Conservation (phyloP, 64 coral and sea anemone species). For the Astreopora myriophthalma region DNA sequence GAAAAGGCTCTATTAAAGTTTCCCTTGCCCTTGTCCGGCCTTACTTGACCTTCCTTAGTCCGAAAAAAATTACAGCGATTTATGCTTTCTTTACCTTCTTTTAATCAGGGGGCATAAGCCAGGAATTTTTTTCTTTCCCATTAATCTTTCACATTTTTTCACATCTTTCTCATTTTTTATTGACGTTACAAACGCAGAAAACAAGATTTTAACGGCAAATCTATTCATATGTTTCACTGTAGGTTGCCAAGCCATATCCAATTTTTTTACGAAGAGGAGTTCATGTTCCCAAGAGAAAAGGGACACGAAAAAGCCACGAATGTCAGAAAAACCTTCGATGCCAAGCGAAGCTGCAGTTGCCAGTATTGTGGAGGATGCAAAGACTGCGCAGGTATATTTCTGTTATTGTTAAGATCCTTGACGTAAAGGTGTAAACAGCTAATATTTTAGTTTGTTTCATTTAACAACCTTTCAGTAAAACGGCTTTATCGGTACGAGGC, state of each 20-base stretch:
- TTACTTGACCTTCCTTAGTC: too few species aligned
- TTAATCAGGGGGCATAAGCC: too few species aligned
- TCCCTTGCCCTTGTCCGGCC: too few species aligned
- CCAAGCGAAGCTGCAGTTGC: not conserved
- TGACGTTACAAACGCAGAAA: too few species aligned
- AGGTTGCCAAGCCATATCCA: conserved; percentile 1
- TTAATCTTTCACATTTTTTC: too few species aligned
- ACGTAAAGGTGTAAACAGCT: not conserved
- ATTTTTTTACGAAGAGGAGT: not conserved
- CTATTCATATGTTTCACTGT: not conserved
- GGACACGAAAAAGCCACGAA: not conserved
- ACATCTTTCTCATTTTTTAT: too few species aligned
- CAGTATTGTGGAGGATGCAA: not conserved
- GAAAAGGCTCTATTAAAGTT: not conserved
- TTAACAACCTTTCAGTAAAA: not conserved
- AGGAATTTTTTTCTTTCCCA: too few species aligned
- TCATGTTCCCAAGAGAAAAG: not conserved
- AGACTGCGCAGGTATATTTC: not conserved
- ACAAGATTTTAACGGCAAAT: not conserved
- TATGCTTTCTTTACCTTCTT: too few species aligned
- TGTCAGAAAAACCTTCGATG: not conserved
- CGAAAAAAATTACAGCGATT: too few species aligned
- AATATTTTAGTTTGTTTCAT: not conserved
- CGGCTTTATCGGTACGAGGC: not conserved
- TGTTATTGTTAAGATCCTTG: not conserved